Percentiles rank a stretch among this genome's conserved stretches.
Conservation (phyloP, 2,797 vertebrate species). For the Enteromius argenteus region DNA sequence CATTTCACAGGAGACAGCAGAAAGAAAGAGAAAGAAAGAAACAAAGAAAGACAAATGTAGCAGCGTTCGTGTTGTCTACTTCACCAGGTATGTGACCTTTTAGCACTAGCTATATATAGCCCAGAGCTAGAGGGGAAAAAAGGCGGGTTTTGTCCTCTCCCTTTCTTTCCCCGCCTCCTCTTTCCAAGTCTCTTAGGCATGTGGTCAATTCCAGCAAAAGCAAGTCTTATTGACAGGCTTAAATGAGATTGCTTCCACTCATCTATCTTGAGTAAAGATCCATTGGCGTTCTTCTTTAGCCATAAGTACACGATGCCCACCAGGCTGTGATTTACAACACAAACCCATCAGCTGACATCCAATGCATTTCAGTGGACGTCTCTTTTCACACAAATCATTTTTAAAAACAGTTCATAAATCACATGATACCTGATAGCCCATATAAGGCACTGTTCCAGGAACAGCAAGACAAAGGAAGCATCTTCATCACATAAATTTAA, state of each 20-base stretch:
- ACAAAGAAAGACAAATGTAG: slow-evolving; percentile 51
- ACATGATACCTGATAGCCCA: background rate
- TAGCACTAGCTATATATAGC: slow-evolving; percentile 74
- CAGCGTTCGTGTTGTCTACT: slow-evolving; percentile 62
- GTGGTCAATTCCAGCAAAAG: slow-evolving; percentile 69
- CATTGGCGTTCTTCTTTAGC: slow-evolving; percentile 40
- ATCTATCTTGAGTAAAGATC: slow-evolving; percentile 67
- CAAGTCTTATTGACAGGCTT: slow-evolving; percentile 68
- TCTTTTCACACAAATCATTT: slow-evolving; percentile 23
- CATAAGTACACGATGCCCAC: slow-evolving; percentile 47
- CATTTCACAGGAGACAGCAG: slow-evolving; percentile 53
- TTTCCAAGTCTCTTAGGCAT: slow-evolving; percentile 65
- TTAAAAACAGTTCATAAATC: slow-evolving; percentile 22
- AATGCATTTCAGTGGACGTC: background rate
- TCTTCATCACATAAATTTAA: background rate
- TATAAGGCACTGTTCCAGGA: background rate
- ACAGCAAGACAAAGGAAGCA: background rate
- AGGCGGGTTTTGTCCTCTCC: slow-evolving; percentile 3
- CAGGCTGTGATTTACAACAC: slow-evolving; percentile 44
- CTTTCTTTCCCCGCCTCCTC: slow-evolving; percentile 23
- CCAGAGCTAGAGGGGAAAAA: slow-evolving; percentile 7
- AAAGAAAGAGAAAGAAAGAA: slow-evolving; percentile 32
- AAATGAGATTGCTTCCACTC: slow-evolving; percentile 72
- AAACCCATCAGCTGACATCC: slow-evolving; percentile 11
- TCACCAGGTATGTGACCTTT: slow-evolving; percentile 74